phyloP scores from a whole-genome alignment of 2,888 invertebrate species.

The Ormyrus rosae region DNA sequence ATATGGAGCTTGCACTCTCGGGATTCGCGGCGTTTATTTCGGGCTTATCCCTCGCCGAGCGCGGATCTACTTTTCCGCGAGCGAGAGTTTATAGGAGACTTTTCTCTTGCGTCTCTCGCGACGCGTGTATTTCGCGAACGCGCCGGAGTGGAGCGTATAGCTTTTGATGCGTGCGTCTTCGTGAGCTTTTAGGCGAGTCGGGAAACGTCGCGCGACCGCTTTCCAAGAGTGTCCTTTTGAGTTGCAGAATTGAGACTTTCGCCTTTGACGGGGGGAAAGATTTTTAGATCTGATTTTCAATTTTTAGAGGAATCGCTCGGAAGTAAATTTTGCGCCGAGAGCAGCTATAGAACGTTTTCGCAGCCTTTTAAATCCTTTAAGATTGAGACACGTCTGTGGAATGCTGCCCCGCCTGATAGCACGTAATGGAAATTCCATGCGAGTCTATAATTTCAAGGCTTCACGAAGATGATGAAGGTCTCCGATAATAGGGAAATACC shows the following conservation, averaged over 20 bases:
- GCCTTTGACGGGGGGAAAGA: neutral
- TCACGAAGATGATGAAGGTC: slow-evolving; percentile 1
- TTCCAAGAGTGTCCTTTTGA: too few species aligned
- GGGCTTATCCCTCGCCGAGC: neutral
- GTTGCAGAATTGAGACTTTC: too few species aligned
- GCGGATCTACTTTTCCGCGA: slow-evolving; percentile 23
- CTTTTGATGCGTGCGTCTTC: neutral
- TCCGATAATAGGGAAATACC: slow-evolving; percentile 50
- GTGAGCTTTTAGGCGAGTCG: neutral
- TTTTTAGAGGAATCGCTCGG: neutral
- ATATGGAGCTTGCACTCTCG: slow-evolving; percentile 26
- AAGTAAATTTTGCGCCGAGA: too few species aligned
- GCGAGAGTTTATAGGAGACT: slow-evolving; percentile 26
- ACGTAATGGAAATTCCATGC: slow-evolving; percentile 27
- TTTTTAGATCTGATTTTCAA: neutral
- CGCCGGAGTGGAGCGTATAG: neutral
- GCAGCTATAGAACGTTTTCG: too few species aligned
- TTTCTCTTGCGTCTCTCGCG: neutral
- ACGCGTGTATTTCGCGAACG: neutral
- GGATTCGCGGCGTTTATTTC: slow-evolving; percentile 24
- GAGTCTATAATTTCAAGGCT: slow-evolving; percentile 3
- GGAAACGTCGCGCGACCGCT: too few species aligned
- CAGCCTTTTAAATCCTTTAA: too few species aligned
- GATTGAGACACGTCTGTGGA: neutral
- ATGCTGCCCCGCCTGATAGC: neutral